Percentiles rank a stretch among this genome's conserved stretches.
Conservation (phyloP, 2,113 vertebrate species). For the Raja brachyura region DNA sequence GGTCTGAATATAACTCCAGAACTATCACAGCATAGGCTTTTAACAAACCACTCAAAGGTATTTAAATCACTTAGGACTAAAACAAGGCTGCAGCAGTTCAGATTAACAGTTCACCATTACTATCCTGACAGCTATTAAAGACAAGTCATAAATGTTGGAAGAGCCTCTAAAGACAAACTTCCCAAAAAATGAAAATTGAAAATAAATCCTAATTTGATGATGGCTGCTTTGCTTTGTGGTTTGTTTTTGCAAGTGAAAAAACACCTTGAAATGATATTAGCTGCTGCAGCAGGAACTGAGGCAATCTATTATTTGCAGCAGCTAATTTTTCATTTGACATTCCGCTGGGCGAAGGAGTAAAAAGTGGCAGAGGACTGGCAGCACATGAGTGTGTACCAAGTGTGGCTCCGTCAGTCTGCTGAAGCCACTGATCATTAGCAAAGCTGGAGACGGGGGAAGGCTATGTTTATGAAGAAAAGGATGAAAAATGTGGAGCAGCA, state of each 20-base stretch:
- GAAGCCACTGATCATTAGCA: slow-evolving; percentile 43
- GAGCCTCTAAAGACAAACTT: too few relatives aligned
- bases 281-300: slow-evolving; percentile 49
- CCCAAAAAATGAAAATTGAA: too few relatives aligned
- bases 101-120: too few relatives aligned
- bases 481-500: background rate
- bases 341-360: slow-evolving; percentile 50
- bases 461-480: background rate
- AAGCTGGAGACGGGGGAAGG: slow-evolving; percentile 42
- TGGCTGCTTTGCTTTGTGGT: background rate
- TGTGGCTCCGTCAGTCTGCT: background rate
- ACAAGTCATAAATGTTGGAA: too few relatives aligned
- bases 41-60: too few relatives aligned
- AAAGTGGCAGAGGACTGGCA: slow-evolving; percentile 44
- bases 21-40: too few relatives aligned
- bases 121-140: too few relatives aligned
- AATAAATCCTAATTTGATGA: background rate
- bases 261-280: slow-evolving; percentile 56
- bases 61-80: too few relatives aligned
- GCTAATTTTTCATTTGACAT: slow-evolving; percentile 59
- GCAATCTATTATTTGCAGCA: slow-evolving; percentile 62
- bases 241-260: slow-evolving; percentile 12
- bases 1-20: too few relatives aligned
- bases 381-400: slow-evolving; percentile 39
- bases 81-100: too few relatives aligned